phyloP scores from a whole-genome alignment of 2,797 vertebrate genomes.

The Phalanger gymnotis region DNA sequence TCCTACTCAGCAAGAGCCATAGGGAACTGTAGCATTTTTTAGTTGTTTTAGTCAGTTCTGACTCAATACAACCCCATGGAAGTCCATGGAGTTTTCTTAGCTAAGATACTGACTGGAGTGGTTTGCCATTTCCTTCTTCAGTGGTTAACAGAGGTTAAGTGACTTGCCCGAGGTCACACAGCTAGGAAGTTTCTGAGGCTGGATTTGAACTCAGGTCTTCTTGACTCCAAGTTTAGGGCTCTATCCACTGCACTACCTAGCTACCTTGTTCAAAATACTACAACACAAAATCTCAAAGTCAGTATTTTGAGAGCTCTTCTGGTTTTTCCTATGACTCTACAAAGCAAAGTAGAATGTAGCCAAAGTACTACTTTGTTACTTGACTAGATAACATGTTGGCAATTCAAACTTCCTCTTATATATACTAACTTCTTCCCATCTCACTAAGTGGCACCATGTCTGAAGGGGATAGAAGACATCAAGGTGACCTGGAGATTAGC shows the following conservation, averaged over 20 bases:
- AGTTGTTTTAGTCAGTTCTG: not conserved
- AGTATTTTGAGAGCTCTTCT: constrained; percentile 7
- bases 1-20: not conserved
- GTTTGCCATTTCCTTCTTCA: not conserved
- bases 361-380: not conserved
- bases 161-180: not conserved
- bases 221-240: not conserved
- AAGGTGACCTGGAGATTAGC: not conserved
- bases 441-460: not conserved
- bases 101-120: not conserved
- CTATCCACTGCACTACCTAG: not conserved
- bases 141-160: not conserved
- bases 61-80: not conserved
- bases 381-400: not conserved
- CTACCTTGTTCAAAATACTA: not conserved
- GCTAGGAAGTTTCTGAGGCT: not conserved
- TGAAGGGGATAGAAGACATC: not conserved
- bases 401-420: not conserved
- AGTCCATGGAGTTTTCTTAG: not conserved
- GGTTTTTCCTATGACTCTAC: constrained; percentile 7
- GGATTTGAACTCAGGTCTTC: not conserved
- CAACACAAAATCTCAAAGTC: not conserved
- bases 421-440: not conserved
- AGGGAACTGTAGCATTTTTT: not conserved
- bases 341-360: not conserved